A percentile compares a stretch with the other conserved stretches of the same genome.
phyloP scores from a whole-genome alignment of 2,797 vertebrate species.

The Harpagifer antarcticus region DNA sequence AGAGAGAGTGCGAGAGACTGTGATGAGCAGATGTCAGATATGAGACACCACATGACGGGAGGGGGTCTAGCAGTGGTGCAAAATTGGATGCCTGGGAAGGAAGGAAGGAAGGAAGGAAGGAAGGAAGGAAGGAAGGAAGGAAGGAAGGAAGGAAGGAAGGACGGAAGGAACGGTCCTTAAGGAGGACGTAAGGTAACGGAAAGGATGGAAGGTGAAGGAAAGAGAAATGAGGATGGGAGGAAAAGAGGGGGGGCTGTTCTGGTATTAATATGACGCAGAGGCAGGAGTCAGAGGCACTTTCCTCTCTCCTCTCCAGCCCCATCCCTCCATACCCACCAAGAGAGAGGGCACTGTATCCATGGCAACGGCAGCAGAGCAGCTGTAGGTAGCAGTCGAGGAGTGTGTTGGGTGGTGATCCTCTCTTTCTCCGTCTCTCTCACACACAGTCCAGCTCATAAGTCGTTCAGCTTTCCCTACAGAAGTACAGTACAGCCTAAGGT shows the following conservation, averaged over 20 bases:
- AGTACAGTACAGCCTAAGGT: constrained; percentile 43
- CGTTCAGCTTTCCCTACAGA: constrained; percentile 47
- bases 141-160: constrained; percentile 62
- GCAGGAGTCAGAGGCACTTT: constrained; percentile 85
- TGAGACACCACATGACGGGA: constrained; percentile 68
- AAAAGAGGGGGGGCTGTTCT: constrained; percentile 73
- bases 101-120: constrained; percentile 56
- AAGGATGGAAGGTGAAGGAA: constrained; percentile 44
- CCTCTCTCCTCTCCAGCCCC: constrained; percentile 70
- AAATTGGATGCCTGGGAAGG: constrained; percentile 80
- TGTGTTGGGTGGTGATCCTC: constrained; percentile 74
- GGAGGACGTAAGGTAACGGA: too few relatives aligned
- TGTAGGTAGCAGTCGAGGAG: constrained; percentile 80
- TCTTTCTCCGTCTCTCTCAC: constrained; percentile 45
- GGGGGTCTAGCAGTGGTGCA: constrained; percentile 73
- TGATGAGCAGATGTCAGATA: constrained; percentile 79
- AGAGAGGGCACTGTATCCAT: constrained; percentile 88
- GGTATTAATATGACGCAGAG: constrained; percentile 90
- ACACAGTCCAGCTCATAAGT: constrained; percentile 53
- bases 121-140: constrained; percentile 52
- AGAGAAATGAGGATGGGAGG: constrained; percentile 43
- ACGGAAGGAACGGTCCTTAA: constrained; percentile 45
- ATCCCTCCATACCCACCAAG: constrained; percentile 82
- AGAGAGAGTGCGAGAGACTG: constrained; percentile 42
- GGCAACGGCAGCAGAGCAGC: constrained; percentile 89